Percentiles rank a stretch among this genome's conserved stretches.
phyloP scores from a whole-genome alignment of 2,888 invertebrate genomes.

The Lamellibrachia satsuma region DNA sequence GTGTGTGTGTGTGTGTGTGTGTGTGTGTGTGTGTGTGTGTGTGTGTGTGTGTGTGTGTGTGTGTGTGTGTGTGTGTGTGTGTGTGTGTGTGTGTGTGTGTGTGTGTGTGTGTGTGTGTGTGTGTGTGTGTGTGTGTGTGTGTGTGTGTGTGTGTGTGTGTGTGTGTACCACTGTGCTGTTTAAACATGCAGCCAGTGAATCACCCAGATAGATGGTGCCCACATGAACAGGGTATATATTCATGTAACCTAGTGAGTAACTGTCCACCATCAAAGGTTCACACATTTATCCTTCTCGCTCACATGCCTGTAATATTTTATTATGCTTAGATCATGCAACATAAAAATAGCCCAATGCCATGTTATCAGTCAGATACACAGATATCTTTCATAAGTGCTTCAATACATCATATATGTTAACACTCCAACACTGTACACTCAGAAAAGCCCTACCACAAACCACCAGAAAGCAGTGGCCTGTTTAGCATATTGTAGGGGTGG shows the following conservation, averaged over 20 bases:
- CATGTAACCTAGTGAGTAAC: neutral
- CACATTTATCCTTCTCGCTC: neutral
- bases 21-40: conserved; percentile 19
- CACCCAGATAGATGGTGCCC: neutral
- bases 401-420: neutral
- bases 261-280: neutral
- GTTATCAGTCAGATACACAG: neutral
- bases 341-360: neutral
- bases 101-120: conserved; percentile 24
- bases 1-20: conserved; percentile 18
- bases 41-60: conserved; percentile 14
- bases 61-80: conserved; percentile 23
- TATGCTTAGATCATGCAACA: neutral
- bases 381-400: neutral
- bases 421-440: neutral
- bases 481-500: too few species aligned
- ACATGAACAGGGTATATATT: neutral
- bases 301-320: neutral
- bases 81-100: conserved; percentile 22
- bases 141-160: conserved; percentile 14
- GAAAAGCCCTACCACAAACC: neutral
- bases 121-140: conserved; percentile 19
- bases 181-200: neutral
- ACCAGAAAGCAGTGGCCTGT: too few species aligned
- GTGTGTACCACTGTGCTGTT: neutral